phyloP scores from a whole-genome alignment of 30 jellyfish, hydroid and myxozoan species.

The Aurelia aurita complex sp. Pacific region DNA sequence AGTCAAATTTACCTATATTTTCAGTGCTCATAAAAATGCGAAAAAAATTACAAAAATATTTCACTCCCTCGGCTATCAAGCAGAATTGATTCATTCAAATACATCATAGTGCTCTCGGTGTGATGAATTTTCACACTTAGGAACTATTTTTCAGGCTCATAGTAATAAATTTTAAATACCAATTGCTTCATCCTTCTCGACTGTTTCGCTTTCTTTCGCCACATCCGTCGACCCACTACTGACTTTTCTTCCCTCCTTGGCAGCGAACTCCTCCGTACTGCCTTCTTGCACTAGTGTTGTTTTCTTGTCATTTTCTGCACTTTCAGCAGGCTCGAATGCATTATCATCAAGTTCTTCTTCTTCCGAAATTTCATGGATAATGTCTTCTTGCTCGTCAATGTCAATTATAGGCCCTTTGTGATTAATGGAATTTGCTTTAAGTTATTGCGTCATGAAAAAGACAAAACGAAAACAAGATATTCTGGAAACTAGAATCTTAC shows the following conservation, averaged over 20 bases:
- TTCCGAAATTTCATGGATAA: conserved; percentile 27
- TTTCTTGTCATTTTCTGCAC: conserved; percentile 29
- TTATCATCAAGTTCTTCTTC: conserved; percentile 12
- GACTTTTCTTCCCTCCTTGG: neutral
- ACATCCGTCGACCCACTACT: neutral
- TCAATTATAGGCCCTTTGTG: conserved; percentile 90
- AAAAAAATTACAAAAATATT: no score
- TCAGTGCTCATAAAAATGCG: no score
- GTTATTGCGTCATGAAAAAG: no score
- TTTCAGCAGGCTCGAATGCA: conserved; percentile 7
- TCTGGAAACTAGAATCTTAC: no score
- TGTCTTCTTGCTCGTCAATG: conserved; percentile 71
- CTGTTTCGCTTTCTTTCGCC: neutral
- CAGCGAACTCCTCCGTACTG: neutral
- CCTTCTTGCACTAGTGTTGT: neutral
- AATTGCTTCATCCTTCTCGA: neutral
- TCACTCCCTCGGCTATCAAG: no score
- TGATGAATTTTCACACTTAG: no score
- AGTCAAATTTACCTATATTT: no score
- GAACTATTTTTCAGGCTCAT: no score
- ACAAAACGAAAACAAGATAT: no score
- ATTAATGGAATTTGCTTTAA: neutral
- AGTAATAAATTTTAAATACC: neutral
- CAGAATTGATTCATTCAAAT: no score
- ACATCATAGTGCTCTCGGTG: no score